These are phyloP conservation scores for Ormyrus pomaceus DNA, from an alignment of 2,888 invertebrate genomes.

Conservation along the genomic window DNA sequence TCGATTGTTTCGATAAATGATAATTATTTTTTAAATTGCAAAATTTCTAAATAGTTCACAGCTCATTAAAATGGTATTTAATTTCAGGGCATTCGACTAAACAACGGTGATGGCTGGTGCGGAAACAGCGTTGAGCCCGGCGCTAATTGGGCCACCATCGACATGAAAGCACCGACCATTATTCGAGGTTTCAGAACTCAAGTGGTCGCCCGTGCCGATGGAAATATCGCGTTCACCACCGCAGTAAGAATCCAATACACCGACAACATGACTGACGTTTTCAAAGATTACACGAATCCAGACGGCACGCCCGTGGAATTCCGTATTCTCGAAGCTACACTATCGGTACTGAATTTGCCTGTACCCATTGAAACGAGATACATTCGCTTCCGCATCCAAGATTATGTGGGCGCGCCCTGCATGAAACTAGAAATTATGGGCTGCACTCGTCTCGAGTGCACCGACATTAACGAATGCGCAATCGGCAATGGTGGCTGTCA, in stretches of 20 bases:
- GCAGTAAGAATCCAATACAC: conserved; percentile 91
- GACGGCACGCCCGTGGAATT: conserved; percentile 96
- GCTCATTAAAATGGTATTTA: conserved; percentile 2
- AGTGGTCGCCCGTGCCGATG: conserved; percentile 89
- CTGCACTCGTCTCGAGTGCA: conserved; percentile 91
- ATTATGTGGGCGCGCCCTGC: conserved; percentile 92
- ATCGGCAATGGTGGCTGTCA: conserved; percentile 93
- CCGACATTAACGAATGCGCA: conserved; percentile 92
- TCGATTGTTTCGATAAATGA: neutral
- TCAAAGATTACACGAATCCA: conserved; percentile 94
- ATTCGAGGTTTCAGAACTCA: conserved; percentile 94
- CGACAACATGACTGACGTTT: conserved; percentile 91
- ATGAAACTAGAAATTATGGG: conserved; percentile 94
- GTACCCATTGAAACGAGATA: conserved; percentile 94
- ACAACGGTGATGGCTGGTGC: conserved; percentile 92
- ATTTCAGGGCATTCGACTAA: conserved; percentile 86
- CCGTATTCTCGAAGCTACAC: conserved; percentile 90
- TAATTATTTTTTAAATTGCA: neutral
- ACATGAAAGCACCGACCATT: conserved; percentile 91
- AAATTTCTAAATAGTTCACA: neutral
- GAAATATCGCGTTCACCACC: conserved; percentile 91
- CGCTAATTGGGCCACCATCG: conserved; percentile 91
- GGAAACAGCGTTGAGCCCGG: conserved; percentile 91
- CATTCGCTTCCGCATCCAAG: conserved; percentile 88
- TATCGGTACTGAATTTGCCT: conserved; percentile 93